Conservation (phyloP, 2,113 vertebrate species). For the Pterophyllum scalare region DNA sequence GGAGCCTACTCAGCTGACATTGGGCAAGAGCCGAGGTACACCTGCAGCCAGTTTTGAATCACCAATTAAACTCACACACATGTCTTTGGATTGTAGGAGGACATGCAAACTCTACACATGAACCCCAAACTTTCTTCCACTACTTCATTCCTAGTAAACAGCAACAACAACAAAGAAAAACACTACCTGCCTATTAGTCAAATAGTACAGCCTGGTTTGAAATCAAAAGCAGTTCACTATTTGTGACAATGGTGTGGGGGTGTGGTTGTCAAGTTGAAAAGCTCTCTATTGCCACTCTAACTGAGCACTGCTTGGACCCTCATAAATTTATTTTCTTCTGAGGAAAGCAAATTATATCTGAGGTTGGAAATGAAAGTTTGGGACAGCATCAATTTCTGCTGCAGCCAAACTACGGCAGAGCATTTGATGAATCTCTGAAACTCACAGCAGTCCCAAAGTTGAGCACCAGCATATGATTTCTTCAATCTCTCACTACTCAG, state of each 20-base stretch:
- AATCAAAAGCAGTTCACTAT: background rate
- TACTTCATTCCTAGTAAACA: background rate
- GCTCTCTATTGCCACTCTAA: background rate
- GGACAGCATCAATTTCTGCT: conserved; percentile 15
- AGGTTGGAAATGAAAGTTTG: conserved; percentile 25
- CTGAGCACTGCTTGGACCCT: background rate
- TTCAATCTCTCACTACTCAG: conserved; percentile 51
- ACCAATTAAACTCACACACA: background rate
- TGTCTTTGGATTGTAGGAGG: background rate
- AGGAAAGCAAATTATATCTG: conserved; percentile 12
- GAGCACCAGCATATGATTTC: conserved; percentile 46
- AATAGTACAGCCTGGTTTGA: background rate
- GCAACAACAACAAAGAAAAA: background rate
- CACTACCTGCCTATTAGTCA: background rate
- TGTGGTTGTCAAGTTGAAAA: background rate
- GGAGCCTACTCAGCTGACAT: background rate
- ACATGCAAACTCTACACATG: background rate
- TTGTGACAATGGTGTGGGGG: background rate
- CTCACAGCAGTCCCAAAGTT: conserved; percentile 5
- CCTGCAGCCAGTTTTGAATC: background rate
- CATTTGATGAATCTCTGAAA: conserved; percentile 35
- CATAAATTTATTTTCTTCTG: background rate
- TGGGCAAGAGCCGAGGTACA: accelerated
- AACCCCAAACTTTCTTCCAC: background rate
- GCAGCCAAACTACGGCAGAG: conserved; percentile 8